These are phyloP conservation scores for Ochotona curzoniae DNA, from an alignment of 2,113 vertebrate species.

Conservation along the genomic window DNA sequence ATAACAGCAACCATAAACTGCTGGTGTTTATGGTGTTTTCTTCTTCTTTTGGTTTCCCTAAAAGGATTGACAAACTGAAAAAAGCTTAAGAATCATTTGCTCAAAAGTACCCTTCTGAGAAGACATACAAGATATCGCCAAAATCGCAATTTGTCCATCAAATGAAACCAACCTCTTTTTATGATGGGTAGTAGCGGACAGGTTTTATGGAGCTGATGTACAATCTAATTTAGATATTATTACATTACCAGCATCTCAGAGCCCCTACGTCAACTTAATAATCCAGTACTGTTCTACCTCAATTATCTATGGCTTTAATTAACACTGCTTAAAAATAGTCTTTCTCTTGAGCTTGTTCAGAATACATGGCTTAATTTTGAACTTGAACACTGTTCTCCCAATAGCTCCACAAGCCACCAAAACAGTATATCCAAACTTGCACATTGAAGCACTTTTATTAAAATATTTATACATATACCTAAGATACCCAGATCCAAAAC, in stretches of 20 bases:
- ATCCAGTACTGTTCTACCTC: not conserved
- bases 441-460: constrained; percentile 14
- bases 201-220: not conserved
- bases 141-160: not conserved
- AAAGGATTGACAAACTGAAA: not conserved
- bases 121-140: not conserved
- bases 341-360: constrained; percentile 20
- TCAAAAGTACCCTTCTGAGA: not conserved
- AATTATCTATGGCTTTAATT: constrained; percentile 20
- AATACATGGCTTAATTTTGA: not conserved
- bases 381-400: not conserved
- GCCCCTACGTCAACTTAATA: not conserved
- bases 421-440: not conserved
- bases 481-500: not conserved
- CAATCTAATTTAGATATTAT: not conserved
- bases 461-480: constrained; percentile 8
- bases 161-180: not conserved
- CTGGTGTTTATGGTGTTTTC: not conserved
- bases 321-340: not conserved
- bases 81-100: not conserved
- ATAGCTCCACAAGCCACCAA: not conserved
- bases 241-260: not conserved
- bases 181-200: not conserved
- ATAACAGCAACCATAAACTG: not conserved
- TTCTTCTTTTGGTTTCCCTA: not conserved